Evolutionary conservation across 2,113 vertebrate species (phyloP).

Genomic region (Sardina pilchardus): DNA sequence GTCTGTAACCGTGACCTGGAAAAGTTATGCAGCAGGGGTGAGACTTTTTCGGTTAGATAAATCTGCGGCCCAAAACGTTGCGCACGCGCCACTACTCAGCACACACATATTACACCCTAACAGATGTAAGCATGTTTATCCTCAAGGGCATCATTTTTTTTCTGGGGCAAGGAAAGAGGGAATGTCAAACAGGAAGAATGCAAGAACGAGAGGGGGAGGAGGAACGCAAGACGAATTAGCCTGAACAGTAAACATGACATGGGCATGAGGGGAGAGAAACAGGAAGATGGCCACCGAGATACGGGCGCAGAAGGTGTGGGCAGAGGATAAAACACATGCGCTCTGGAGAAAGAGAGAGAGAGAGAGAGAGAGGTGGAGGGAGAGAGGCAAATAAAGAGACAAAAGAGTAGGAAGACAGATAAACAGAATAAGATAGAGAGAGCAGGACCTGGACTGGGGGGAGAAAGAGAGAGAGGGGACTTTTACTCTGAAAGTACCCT

Average conservation of each 20-base stretch:
- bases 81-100: neutral
- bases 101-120: slow-evolving; percentile 13
- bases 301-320: neutral
- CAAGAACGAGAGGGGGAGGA: neutral
- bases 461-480: neutral
- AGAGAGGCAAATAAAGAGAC: neutral
- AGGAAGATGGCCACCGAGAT: neutral
- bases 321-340: neutral
- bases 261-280: neutral
- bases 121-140: slow-evolving; percentile 17
- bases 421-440: neutral
- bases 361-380: neutral
- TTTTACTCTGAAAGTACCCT: neutral
- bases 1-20: neutral
- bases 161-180: neutral
- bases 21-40: neutral
- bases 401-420: neutral
- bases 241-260: neutral
- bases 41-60: neutral
- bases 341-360: neutral
- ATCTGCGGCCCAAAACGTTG: neutral
- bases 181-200: neutral
- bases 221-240: neutral
- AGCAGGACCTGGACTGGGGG: neutral
- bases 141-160: slow-evolving; percentile 9